Conservation (phyloP, 1,140 invertebrate genomes). For the Mesaphorura yosii region DNA sequence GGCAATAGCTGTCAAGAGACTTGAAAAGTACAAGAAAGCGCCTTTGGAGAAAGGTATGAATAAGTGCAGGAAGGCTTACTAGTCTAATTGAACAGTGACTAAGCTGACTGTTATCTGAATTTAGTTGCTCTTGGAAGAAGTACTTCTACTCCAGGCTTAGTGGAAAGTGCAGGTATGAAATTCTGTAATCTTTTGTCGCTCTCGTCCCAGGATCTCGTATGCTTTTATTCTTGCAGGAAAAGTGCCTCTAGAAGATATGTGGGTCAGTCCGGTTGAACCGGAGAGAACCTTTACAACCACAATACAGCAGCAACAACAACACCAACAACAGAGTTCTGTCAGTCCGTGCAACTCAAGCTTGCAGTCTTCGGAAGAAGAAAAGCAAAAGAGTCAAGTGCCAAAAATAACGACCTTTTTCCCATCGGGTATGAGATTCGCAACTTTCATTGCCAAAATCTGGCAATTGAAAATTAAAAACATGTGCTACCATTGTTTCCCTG, state of each 20-base stretch:
- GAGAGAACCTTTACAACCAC: conserved; percentile 19
- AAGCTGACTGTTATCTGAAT: conserved; percentile 4
- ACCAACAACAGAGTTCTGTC: conserved; percentile 17
- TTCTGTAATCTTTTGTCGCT: no score
- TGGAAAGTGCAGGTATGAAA: no score
- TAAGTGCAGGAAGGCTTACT: no score
- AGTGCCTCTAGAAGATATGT: conserved; percentile 79
- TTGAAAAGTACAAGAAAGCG: conserved; percentile 90
- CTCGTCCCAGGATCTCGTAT: no score
- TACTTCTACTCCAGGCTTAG: conserved; percentile 84
- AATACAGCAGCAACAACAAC: conserved; percentile 9
- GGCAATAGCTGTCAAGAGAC: conserved; percentile 88
- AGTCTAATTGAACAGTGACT: no score
- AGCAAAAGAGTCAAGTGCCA: conserved; percentile 30
- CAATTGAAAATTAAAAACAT: no score
- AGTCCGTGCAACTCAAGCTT: conserved; percentile 26
- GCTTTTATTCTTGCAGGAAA: no score
- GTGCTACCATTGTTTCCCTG: no score
- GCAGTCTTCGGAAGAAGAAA: conserved; percentile 27
- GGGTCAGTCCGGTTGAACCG: conserved; percentile 49
- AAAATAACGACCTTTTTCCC: conserved; percentile 27
- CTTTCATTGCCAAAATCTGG: neutral
- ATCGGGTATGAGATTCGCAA: conserved; percentile 21
- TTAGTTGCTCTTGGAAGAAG: conserved; percentile 84
- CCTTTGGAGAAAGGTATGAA: conserved; percentile 74